Base-by-base conservation (phyloP, 2,113 vertebrate species). In the Nanorana parkeri region DNA sequence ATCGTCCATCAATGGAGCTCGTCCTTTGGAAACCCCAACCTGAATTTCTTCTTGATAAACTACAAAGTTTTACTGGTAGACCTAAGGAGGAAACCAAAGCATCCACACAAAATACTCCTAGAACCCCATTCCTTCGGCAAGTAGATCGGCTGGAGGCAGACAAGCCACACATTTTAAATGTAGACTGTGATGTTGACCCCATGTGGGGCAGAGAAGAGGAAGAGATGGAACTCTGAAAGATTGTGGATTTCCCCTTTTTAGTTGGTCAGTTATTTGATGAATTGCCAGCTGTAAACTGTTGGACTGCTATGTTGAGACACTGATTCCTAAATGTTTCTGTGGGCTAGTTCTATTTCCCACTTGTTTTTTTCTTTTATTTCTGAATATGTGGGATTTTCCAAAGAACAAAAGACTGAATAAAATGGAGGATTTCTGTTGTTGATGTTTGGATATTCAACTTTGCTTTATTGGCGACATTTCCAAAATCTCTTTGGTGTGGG, bases 1-100 rank as follows among this genome's bases (percentile, higher is more conserved):
- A 58, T 76, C 72, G 80, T 19, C 71, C 80, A 17, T 82, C 80
- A 28, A 82, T 82, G 80, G 80, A 82, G 23, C 16, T 82, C 7
- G 80, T 82, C 28, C 63, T 76, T 16, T 82, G 80, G 80, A 82
- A 76, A 60, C 80, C 80, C 16, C 80, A 82, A 51, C 72, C 80
- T 8, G 63, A 58, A 20, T 68, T 67, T n/a, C 80, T 82, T 76
- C n/a, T 76, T n/a, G 36, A 82, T 56, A 76, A 75, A 76, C 64
- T 60, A 1, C 29, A 68, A 32, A 21, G 32, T 19, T n/a, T 76
- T 47, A 23, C 23, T 15, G 68, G 20, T 24, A 56, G 21, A 5
- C 15, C 6, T 21, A 66, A 82, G 17, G 11, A 56, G 28, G 23
- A 76, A 41, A 60, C 23, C 4, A 11, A 56, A 21, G 11, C 5